A percentile compares a stretch with the other conserved stretches of the same genome.
Evolutionary conservation across 2,113 vertebrate species (phyloP).

Genomic region (Coregonus clupeaformis): DNA sequence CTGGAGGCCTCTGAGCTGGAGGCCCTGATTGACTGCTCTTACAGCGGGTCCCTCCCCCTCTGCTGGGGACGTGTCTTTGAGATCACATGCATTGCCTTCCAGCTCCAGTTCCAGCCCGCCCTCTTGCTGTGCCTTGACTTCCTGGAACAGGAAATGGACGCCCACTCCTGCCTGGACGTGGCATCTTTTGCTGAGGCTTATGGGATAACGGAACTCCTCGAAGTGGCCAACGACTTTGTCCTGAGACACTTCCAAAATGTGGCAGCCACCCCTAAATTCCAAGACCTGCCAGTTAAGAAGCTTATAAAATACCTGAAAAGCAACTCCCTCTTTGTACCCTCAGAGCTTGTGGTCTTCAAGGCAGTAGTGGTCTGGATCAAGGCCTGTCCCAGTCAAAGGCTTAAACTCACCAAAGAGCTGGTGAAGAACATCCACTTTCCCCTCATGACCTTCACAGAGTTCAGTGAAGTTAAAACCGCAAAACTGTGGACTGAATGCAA

Average conservation of each 20-base stretch:
- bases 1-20: slow-evolving; percentile 76
- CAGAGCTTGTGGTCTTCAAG: slow-evolving; percentile 82
- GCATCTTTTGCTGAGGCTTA: slow-evolving; percentile 78
- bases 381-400: slow-evolving; percentile 68
- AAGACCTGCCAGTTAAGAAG: slow-evolving; percentile 74
- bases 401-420: slow-evolving; percentile 70
- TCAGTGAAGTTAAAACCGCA: slow-evolving; percentile 75
- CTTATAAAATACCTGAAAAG: slow-evolving; percentile 61
- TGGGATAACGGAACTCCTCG: slow-evolving; percentile 70
- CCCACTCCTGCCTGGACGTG: slow-evolving; percentile 75
- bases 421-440: slow-evolving; percentile 81
- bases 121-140: slow-evolving; percentile 80
- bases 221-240: slow-evolving; percentile 75
- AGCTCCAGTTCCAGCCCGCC: slow-evolving; percentile 82
- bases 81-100: slow-evolving; percentile 77
- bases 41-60: slow-evolving; percentile 76
- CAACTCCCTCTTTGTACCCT: slow-evolving; percentile 75
- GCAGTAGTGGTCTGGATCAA: slow-evolving; percentile 81
- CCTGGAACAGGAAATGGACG: slow-evolving; percentile 75
- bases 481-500: slow-evolving; percentile 57
- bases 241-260: slow-evolving; percentile 81
- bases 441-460: slow-evolving; percentile 84
- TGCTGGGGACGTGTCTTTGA: slow-evolving; percentile 80
- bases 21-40: slow-evolving; percentile 78
- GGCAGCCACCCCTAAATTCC: slow-evolving; percentile 76